Evolutionary conservation across 2,888 invertebrate genomes (phyloP).

Genomic region (Brachynemurus nebulosus): DNA sequence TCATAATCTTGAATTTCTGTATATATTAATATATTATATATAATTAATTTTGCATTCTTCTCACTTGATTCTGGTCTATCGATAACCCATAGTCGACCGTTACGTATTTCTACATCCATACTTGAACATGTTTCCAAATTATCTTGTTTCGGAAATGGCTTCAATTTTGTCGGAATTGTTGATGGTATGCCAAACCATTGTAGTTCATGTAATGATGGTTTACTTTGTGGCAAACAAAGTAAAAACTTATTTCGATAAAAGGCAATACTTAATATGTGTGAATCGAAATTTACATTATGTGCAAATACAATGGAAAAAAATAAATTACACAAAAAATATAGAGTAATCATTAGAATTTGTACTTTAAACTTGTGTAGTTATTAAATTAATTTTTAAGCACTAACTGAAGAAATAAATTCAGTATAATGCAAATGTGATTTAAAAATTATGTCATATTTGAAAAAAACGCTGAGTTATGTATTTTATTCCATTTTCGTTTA

Average conservation of each 20-base stretch:
- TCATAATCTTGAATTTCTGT: conserved; percentile 19
- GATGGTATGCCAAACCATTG: neutral
- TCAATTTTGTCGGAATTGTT: neutral
- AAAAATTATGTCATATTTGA: too few relatives aligned
- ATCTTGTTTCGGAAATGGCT: neutral
- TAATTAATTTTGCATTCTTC: conserved; percentile 30
- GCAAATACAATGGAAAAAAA: too few relatives aligned
- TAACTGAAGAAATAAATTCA: too few relatives aligned
- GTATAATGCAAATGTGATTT: too few relatives aligned
- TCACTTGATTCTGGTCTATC: conserved; percentile 26
- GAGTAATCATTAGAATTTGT: too few relatives aligned
- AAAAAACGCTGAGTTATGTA: too few relatives aligned
- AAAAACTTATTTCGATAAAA: neutral
- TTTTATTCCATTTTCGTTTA: too few relatives aligned
- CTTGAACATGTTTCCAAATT: conserved; percentile 29
- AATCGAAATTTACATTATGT: neutral
- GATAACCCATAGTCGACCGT: conserved; percentile 33
- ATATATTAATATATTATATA: conserved; percentile 29
- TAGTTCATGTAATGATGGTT: neutral
- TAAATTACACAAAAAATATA: too few relatives aligned
- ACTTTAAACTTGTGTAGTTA: too few relatives aligned
- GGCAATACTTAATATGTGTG: neutral
- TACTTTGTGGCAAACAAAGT: neutral
- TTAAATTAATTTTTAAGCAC: too few relatives aligned
- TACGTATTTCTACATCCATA: conserved; percentile 28